A percentile compares a stretch with the other conserved stretches of the same genome.
Conservation (phyloP, 1,140 invertebrate genomes). For the Chironomus striatipennis region DNA sequence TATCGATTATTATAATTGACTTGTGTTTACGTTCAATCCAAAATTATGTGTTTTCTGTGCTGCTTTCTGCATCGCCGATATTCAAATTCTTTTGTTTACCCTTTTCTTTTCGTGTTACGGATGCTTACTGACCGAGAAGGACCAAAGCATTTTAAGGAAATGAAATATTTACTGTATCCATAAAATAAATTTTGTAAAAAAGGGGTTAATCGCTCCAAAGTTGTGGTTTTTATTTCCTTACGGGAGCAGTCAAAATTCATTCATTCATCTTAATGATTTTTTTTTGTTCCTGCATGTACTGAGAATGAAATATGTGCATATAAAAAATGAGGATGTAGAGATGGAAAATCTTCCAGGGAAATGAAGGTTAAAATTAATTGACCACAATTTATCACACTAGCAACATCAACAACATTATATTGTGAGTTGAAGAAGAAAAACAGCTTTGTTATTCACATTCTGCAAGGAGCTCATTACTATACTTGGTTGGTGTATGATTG, state of each 20-base stretch:
- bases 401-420: not conserved
- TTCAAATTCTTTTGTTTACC: not conserved
- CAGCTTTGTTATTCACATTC: not conserved
- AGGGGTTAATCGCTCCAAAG: not conserved
- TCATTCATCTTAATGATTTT: not conserved
- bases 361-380: constrained; percentile 3
- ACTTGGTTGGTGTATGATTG: not conserved
- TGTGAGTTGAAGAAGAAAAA: not conserved
- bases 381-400: not conserved
- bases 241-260: too few relatives aligned
- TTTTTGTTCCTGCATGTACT: not conserved
- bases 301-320: not conserved
- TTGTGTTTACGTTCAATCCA: not conserved
- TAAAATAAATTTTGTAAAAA: not conserved
- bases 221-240: not conserved
- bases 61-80: not conserved
- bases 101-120: not conserved
- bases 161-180: too few relatives aligned
- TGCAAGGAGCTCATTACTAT: not conserved
- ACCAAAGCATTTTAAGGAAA: not conserved
- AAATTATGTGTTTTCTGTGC: not conserved
- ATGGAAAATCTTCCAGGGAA: not conserved
- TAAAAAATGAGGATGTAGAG: not conserved
- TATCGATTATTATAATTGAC: not conserved
- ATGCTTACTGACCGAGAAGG: not conserved